Percentiles rank a stretch among this genome's conserved stretches.
phyloP scores from a whole-genome alignment of 2,888 invertebrate species.

The Dolichomitus sp. region DNA sequence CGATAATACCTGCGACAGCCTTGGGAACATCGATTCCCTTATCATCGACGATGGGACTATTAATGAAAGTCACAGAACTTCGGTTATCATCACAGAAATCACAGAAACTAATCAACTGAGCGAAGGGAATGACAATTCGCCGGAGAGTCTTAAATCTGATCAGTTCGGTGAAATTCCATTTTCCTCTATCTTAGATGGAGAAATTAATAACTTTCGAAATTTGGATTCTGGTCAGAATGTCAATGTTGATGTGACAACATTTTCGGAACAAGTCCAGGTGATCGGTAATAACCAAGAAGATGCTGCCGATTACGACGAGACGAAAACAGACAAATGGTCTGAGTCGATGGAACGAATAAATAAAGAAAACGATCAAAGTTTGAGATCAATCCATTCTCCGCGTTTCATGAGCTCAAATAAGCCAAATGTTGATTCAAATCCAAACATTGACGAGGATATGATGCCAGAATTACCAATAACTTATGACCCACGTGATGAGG shows the following conservation, averaged over 20 bases:
- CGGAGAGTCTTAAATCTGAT: conserved; percentile 30
- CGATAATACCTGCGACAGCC: conserved; percentile 56
- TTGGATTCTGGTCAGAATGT: neutral
- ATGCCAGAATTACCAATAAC: conserved; percentile 47
- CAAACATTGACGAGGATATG: conserved; percentile 37
- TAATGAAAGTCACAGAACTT: conserved; percentile 14
- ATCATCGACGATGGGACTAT: conserved; percentile 35
- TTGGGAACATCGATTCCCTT: conserved; percentile 65
- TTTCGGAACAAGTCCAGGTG: neutral
- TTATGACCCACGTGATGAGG: conserved; percentile 62
- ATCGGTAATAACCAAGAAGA: neutral
- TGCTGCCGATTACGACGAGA: neutral
- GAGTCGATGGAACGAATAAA: conserved; percentile 23
- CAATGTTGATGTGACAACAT: neutral
- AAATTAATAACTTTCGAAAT: neutral
- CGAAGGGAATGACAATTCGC: neutral
- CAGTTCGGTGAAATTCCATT: conserved; percentile 69
- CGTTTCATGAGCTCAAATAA: conserved; percentile 43
- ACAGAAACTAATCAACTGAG: conserved; percentile 6
- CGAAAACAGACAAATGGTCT: neutral
- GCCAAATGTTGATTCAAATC: conserved; percentile 12
- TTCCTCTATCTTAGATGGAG: conserved; percentile 51
- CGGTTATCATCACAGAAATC: conserved; percentile 57
- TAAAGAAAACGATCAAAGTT: neutral
- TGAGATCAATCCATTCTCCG: conserved; percentile 41